These are phyloP conservation scores for Scaptomyza cyrtandrae DNA, from an alignment of 2,888 invertebrate genomes.

Conservation along the genomic window DNA sequence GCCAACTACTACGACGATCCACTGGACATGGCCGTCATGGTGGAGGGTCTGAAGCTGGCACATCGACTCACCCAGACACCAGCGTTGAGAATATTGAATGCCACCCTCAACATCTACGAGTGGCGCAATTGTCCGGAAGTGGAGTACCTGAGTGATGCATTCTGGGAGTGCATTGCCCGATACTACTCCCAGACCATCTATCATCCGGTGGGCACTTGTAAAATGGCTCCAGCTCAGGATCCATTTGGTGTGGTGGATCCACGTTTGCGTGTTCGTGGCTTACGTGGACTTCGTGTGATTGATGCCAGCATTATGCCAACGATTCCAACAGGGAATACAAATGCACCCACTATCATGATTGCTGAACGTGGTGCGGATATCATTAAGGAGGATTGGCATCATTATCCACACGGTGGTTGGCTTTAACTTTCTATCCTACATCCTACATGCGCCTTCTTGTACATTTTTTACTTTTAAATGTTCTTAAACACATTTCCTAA, in stretches of 20 bases:
- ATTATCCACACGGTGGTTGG: conserved; percentile 68
- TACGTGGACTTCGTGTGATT: conserved; percentile 89
- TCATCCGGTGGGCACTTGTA: conserved; percentile 92
- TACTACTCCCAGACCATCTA: conserved; percentile 92
- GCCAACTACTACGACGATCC: conserved; percentile 93
- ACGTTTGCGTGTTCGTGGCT: conserved; percentile 88
- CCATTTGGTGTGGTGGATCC: conserved; percentile 89
- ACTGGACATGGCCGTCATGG: conserved; percentile 89
- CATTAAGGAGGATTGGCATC: conserved; percentile 90
- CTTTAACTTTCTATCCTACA: background rate
- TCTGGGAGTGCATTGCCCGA: conserved; percentile 90
- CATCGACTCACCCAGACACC: conserved; percentile 87
- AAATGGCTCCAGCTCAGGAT: conserved; percentile 89
- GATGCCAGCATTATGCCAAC: conserved; percentile 94
- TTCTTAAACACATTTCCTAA: background rate
- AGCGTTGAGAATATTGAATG: conserved; percentile 87
- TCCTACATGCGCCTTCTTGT: background rate
- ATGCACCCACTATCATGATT: conserved; percentile 93
- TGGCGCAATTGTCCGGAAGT: conserved; percentile 88
- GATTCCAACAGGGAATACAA: conserved; percentile 92
- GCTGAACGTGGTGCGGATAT: conserved; percentile 93
- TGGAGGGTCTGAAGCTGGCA: conserved; percentile 91
- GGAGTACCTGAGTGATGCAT: conserved; percentile 89
- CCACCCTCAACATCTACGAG: conserved; percentile 87
- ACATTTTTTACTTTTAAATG: no score